A percentile compares a stretch with the other conserved stretches of the same genome.
phyloP scores from a whole-genome alignment of 2,797 vertebrate species.

The Peromyscus eremicus region DNA sequence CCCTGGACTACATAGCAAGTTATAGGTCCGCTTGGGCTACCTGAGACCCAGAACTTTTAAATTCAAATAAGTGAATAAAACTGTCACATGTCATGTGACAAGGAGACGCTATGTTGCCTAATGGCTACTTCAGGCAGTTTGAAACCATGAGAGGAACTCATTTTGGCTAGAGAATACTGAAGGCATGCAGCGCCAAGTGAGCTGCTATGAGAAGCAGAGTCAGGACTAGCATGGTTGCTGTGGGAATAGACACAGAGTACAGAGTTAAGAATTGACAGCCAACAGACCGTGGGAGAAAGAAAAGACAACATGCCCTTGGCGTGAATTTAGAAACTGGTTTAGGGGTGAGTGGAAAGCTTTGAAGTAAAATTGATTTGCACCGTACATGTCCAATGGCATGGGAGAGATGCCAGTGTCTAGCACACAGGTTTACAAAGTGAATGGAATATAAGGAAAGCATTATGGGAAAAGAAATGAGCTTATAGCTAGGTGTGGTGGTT shows the following conservation, averaged over 20 bases:
- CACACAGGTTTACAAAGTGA: not conserved
- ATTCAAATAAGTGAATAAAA: not conserved
- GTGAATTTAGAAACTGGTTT: not conserved
- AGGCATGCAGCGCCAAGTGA: not conserved
- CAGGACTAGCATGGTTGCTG: not conserved
- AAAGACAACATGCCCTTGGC: not conserved
- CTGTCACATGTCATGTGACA: no score
- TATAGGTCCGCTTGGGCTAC: not conserved
- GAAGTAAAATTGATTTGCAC: conserved; percentile 5
- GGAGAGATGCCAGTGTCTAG: not conserved
- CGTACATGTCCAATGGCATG: not conserved
- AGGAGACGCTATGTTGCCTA: not conserved
- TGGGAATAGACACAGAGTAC: not conserved
- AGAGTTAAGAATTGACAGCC: not conserved
- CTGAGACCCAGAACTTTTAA: not conserved
- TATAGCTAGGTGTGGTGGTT: not conserved
- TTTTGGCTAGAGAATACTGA: not conserved
- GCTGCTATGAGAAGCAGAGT: not conserved
- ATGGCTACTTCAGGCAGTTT: not conserved
- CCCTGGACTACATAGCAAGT: not conserved
- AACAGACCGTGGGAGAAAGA: not conserved
- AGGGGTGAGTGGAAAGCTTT: not conserved
- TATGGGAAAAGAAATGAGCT: not conserved
- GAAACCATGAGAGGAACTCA: not conserved
- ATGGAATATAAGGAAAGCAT: not conserved